phyloP scores from a whole-genome alignment of 2,888 invertebrate genomes.

The Anagyrus pseudococci region DNA sequence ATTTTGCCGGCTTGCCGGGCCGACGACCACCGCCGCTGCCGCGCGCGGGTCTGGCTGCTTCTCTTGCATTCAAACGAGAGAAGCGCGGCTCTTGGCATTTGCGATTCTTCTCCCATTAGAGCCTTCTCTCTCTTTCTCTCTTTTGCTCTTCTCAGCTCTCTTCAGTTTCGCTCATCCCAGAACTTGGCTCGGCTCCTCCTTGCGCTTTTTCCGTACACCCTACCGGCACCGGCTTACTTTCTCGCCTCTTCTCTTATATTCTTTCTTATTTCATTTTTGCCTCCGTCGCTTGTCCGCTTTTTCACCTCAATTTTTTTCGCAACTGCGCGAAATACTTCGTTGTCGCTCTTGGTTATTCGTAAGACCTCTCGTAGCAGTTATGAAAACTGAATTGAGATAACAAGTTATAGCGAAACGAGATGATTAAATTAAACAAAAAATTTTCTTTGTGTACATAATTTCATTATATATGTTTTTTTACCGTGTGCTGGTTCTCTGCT shows the following conservation, averaged over 20 bases:
- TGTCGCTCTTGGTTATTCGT: slow-evolving; percentile 16
- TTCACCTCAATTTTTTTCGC: slow-evolving; percentile 18
- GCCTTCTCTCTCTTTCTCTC: slow-evolving; percentile 4
- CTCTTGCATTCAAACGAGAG: slow-evolving; percentile 22
- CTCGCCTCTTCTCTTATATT: neutral
- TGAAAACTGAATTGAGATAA: no score
- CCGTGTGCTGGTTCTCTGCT: no score
- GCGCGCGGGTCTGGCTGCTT: no score
- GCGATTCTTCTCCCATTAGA: slow-evolving; percentile 31
- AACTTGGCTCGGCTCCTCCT: no score
- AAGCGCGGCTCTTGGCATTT: slow-evolving; percentile 4
- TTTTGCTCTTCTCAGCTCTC: neutral
- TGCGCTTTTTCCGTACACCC: neutral
- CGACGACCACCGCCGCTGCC: no score
- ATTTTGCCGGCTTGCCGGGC: slow-evolving; percentile 19
- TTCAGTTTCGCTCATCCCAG: slow-evolving; percentile 4
- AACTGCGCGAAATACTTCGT: slow-evolving; percentile 15
- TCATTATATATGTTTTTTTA: neutral
- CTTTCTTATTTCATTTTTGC: no score
- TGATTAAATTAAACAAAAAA: no score
- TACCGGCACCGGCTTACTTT: neutral
- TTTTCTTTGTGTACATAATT: no score
- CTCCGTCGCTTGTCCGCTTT: neutral
- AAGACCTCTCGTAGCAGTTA: slow-evolving; percentile 1
- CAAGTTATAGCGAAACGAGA: no score